A percentile compares a stretch with the other conserved stretches of the same genome.
Conservation (phyloP, 1,140 invertebrate genomes). For the Euura saliciscinereae region DNA sequence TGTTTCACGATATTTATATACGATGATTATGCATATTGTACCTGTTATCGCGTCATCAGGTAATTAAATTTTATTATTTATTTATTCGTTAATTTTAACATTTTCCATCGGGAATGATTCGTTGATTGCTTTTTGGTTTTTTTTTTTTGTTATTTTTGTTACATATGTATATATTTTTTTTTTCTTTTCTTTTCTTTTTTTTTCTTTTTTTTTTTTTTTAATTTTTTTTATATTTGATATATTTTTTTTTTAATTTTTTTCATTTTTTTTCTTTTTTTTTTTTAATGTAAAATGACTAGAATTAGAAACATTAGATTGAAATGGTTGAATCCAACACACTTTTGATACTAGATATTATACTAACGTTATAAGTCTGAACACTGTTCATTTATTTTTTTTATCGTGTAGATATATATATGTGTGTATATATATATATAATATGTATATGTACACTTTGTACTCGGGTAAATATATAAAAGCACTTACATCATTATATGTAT, state of each 20-base stretch:
- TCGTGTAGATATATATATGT: constrained; percentile 8
- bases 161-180: not conserved
- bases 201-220: constrained; percentile 1
- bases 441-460: constrained; percentile 31
- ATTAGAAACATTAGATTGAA: constrained; percentile 1
- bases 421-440: constrained; percentile 19
- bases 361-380: constrained; percentile 2
- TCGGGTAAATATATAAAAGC: constrained; percentile 39
- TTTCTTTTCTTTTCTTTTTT: not conserved
- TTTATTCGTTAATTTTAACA: not conserved
- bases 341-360: not conserved
- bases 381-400: not conserved
- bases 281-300: constrained; percentile 1
- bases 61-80: too few species aligned
- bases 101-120: not conserved
- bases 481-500: constrained; percentile 24
- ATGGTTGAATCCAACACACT: not conserved
- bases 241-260: not conserved
- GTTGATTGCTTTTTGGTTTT: not conserved
- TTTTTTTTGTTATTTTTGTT: not conserved
- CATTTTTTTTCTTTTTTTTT: constrained; percentile 8
- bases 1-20: too few species aligned
- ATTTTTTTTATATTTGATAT: not conserved
- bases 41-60: not conserved
- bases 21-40: not conserved